A percentile compares a stretch with the other conserved stretches of the same genome.
phyloP scores from a whole-genome alignment of 2,797 vertebrate species.

The Eulemur mongoz region DNA sequence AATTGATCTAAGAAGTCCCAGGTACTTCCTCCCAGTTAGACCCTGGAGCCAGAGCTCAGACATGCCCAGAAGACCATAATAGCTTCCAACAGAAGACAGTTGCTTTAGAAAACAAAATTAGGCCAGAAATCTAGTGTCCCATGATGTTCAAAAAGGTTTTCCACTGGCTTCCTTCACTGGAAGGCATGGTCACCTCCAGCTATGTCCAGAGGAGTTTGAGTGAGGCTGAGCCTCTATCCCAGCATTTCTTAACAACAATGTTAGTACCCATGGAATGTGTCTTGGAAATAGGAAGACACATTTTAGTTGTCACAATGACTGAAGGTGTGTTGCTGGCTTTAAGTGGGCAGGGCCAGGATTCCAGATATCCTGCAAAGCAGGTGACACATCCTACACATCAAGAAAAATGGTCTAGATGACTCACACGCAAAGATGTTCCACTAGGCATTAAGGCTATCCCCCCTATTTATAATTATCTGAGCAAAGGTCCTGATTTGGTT shows the following conservation, averaged over 20 bases:
- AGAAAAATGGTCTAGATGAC: not conserved
- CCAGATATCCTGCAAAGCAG: not conserved
- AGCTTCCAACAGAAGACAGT: not conserved
- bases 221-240: not conserved
- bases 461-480: not conserved
- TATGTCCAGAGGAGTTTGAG: not conserved
- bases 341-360: not conserved
- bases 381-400: not conserved
- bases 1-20: not conserved
- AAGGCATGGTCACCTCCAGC: not conserved
- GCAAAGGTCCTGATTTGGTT: not conserved
- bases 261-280: not conserved
- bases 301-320: not conserved
- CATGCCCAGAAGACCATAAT: not conserved
- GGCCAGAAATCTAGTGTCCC: not conserved
- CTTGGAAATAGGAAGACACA: not conserved
- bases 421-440: not conserved
- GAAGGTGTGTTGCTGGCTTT: not conserved
- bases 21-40: not conserved
- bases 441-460: not conserved
- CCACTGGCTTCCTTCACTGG: not conserved
- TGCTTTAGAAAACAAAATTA: slow-evolving; percentile 8
- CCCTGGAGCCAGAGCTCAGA: not conserved
- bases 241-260: not conserved
- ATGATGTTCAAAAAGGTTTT: not conserved